Evolutionary conservation across 2,113 vertebrate genomes (phyloP), one percentile per base, ranked within the genome.

Genomic region (Atherinomorus stipes): DNA sequence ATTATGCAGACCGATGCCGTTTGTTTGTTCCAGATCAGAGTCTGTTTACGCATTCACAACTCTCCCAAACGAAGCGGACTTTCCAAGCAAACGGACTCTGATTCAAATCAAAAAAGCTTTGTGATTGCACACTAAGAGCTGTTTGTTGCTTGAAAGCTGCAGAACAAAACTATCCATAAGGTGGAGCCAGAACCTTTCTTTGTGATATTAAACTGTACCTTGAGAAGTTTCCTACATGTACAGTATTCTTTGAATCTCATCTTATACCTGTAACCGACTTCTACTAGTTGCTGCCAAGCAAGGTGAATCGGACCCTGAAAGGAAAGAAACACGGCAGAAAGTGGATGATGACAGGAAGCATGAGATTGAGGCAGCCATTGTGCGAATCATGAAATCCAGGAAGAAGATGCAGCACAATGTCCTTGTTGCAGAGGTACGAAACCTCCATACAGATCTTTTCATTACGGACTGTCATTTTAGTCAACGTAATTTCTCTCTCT

Each of bases 351-450:
- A 99, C 95, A 93, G 98, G 91, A 99, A 99, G 88, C 96, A 98
- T 64, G 96, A 98, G 94, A 99, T 98, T 83, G 97, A 99, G 93
- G 97, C 98, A 83, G 98, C 98, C 90, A 98, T 99, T 83, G 97
- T 99, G 63, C 95, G 98, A 85, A 98, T 98, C 92, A 99, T 99
- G 98, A 99, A 99, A 90, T 98, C 97, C 42, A 95, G 96, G 79
- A 99, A 98, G 96, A 98, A 96, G 93, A 98, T 99, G 96, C 97
- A 99, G 81, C 98, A 99, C 93, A 99, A 97, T 13, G 95, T 98
- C 74, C 90, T 99, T 89, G 97, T 99, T 93, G 96, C 98, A 85
- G 98, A 99, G 96, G 97, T 98, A 88, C 89, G 75, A 49, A 12
- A 4, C 15, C 11, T 37, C 28, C 15, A 12, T 37, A 11, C 2